Evolutionary conservation across 2,888 invertebrate genomes (phyloP), one percentile per base, ranked within the genome.

Genomic region (Himalopsyche japonica): DNA sequence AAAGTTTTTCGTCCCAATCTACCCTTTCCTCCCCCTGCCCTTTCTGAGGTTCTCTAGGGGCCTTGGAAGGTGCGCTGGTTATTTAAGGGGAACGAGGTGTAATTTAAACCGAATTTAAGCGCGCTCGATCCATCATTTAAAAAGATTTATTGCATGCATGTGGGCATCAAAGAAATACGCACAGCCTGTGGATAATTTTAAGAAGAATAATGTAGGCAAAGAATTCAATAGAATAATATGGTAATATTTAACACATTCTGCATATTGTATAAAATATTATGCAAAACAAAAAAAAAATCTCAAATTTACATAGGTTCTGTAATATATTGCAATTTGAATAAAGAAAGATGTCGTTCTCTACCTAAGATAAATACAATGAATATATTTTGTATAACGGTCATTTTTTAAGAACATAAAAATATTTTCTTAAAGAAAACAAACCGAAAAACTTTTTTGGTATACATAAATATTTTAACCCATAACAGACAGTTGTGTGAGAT

Each of bases 1-100:
- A 70, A 70, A 70, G 70, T 70, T 70, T 70, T 70, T 70, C 70
- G 70, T 70, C 70, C 70, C 70, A 70, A 70, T 70, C 70, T 70
- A 70, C 70, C 70, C 70, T 70, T 70, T 27, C 70, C 70, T 70
- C 70, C 70, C 12, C 70, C 12, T 24, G 70, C 70, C 70, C 70
- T 70, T 70, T 70, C 30, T 70, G 70, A 70, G 30, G 70, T 70
- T 70, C 70, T 70, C 70, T 70, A 70, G 70, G 70, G 70, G 70
- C 70, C 27, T 70, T 20, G 27, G 70, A 70, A 70, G 70, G 70
- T 70, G 70, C 70, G 70, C 70, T 27, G 70, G 70, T 70, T 70
- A 70, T 70, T 70, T 70, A 70, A 70, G 70, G 70, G 70, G 30
- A 30, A 70, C 30, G 70, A 70, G 70, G 70, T 70, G 70, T 70